Base-by-base conservation (phyloP, 2,888 invertebrate genomes). In the Anaspis maculata region DNA sequence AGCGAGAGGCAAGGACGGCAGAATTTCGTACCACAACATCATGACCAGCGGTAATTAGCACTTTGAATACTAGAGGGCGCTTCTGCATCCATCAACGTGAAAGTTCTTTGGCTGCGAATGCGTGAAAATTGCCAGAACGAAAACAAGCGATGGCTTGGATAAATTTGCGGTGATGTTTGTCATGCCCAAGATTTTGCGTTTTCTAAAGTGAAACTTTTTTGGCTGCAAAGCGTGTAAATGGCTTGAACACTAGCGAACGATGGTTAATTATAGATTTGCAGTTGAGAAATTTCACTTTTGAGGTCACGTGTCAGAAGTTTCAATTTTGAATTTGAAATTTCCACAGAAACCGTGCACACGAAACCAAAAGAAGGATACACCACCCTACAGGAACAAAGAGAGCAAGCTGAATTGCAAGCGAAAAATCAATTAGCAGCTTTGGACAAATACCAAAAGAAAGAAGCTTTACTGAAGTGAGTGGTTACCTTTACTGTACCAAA, bases 1-100 rank as follows among this genome's bases (percentile, higher is more conserved):
- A 63, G 80, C 79, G 0, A 76, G 76, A 46, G 75, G 77, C 39
- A 79, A 80, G 27, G 82, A 85, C 52, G 89, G 87, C 1, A 72
- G 78, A 48, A 74, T 77, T 1, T 92, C 92, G 59, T 94, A 83
- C 54, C 91, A 89, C 88, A 86, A 92, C 61, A 77, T 76, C 2
- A 73, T 79, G 44, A 88, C 87, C 19, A 83, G 84, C 68, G 85
- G 86, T 84, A 64, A 42, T 49, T n/a, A n/a, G 33, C 5, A 19
- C 5, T 19, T 19, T 6, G 6, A 6, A 9, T 19, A 6, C 6
- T 19, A 19, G 5, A 9, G 19, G 19, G 19, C 19, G 28, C 38
- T 13, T n/a, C n/a, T n/a, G n/a, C n/a, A n/a, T n/a, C n/a, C n/a
- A n/a, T n/a, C n/a, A n/a, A n/a, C n/a, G n/a, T n/a, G n/a, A n/a